Percentiles rank a stretch among this genome's conserved stretches.
phyloP scores from a whole-genome alignment of 2,888 invertebrate species.

The Meghimatium bilineatum region DNA sequence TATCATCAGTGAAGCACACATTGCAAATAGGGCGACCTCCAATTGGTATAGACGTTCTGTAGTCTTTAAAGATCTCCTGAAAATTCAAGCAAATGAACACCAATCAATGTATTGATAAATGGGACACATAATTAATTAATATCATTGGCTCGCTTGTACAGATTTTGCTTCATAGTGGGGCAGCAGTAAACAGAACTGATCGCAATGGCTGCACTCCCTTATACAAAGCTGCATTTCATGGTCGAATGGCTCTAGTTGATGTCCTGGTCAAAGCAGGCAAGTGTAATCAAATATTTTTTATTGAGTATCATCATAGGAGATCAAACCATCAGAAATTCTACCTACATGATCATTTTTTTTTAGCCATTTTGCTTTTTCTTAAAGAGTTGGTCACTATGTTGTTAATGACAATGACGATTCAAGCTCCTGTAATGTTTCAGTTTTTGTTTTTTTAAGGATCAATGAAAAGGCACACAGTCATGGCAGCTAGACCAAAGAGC shows the following conservation, averaged over 20 bases:
- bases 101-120: too few species aligned
- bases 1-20: too few species aligned
- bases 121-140: neutral
- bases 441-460: too few species aligned
- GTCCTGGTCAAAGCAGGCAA: constrained; percentile 69
- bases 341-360: neutral
- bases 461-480: too few species aligned
- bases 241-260: constrained; percentile 68
- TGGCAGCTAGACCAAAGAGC: too few species aligned
- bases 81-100: too few species aligned
- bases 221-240: constrained; percentile 77
- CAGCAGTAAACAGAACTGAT: constrained; percentile 75
- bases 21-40: too few species aligned
- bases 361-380: neutral
- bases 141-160: constrained; percentile 48
- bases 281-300: neutral
- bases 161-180: constrained; percentile 75
- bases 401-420: too few species aligned
- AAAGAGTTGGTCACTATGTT: too few species aligned
- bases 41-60: too few species aligned
- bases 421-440: too few species aligned
- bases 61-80: too few species aligned
- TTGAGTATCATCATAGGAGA: neutral
- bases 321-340: neutral
- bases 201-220: constrained; percentile 76